Percentiles rank a stretch among this genome's conserved stretches.
These are phyloP conservation scores for Geophilus truncorum DNA, from an alignment of 2,888 invertebrate species.

Conservation along the genomic window DNA sequence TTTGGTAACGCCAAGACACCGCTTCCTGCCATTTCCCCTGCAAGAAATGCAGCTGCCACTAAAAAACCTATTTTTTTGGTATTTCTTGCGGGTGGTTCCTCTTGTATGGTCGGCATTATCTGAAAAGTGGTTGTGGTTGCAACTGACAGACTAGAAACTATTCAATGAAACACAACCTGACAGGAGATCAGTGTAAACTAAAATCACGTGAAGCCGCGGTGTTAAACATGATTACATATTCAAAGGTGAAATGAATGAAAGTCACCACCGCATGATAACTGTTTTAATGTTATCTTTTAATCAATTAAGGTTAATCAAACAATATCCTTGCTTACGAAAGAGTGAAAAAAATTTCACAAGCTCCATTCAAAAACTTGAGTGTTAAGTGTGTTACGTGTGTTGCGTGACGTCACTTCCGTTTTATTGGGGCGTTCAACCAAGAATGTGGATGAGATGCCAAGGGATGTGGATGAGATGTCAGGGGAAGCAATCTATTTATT, in stretches of 20 bases:
- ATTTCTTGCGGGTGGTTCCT: neutral
- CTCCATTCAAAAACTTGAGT: no score
- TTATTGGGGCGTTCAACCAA: no score
- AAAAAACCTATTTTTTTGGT: slow-evolving; percentile 48
- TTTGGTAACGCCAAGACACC: slow-evolving; percentile 64
- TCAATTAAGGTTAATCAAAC: neutral
- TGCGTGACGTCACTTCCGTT: no score
- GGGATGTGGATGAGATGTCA: no score
- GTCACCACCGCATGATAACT: neutral
- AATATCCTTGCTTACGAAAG: neutral
- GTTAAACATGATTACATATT: neutral
- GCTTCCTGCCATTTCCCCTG: slow-evolving; percentile 67
- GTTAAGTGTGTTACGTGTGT: no score
- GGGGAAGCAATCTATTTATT: no score
- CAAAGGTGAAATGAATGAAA: neutral
- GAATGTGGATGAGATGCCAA: no score
- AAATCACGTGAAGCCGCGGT: neutral
- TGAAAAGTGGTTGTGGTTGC: neutral
- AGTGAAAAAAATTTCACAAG: no score
- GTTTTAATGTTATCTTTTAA: neutral
- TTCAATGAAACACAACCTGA: neutral
- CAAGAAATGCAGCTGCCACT: slow-evolving; percentile 60
- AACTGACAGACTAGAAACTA: neutral
- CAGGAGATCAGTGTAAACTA: neutral
- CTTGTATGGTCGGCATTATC: neutral